Evolutionary conservation across 2,888 invertebrate species (phyloP).

Genomic region (Onchidella celtica): DNA sequence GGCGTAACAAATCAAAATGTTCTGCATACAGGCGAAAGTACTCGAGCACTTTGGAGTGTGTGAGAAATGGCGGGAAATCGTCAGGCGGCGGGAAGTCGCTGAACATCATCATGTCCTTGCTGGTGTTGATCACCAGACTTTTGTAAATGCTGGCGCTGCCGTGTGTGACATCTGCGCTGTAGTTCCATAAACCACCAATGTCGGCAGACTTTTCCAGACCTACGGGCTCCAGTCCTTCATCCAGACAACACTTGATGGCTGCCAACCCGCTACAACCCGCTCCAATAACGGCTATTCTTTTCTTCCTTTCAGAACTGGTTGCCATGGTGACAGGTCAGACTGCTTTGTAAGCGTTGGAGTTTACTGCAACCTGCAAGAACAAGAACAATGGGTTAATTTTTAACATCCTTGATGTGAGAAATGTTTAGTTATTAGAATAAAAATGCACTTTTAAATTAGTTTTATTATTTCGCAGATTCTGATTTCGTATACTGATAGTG

Average conservation of each 20-base stretch:
- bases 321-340: too few relatives aligned
- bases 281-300: constrained; percentile 56
- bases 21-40: constrained; percentile 77
- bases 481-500: too few relatives aligned
- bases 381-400: too few relatives aligned
- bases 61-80: constrained; percentile 81
- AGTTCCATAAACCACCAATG: constrained; percentile 77
- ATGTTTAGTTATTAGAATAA: too few relatives aligned
- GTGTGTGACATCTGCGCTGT: constrained; percentile 59
- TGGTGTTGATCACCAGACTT: constrained; percentile 76
- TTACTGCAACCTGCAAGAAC: too few relatives aligned
- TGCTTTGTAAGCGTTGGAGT: too few relatives aligned
- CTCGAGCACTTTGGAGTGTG: constrained; percentile 77
- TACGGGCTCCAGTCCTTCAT: constrained; percentile 58
- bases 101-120: constrained; percentile 78
- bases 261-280: constrained; percentile 62
- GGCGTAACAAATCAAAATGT: constrained; percentile 68
- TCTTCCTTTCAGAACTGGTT: too few relatives aligned
- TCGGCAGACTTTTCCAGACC: constrained; percentile 64
- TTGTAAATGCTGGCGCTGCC: constrained; percentile 73
- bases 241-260: constrained; percentile 64
- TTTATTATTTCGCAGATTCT: too few relatives aligned
- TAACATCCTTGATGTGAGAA: too few relatives aligned
- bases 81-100: constrained; percentile 81
- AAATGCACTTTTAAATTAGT: too few relatives aligned